These are phyloP conservation scores for Nycticryphes semicollaris DNA, from an alignment of 2,113 vertebrate species.

Conservation along the genomic window DNA sequence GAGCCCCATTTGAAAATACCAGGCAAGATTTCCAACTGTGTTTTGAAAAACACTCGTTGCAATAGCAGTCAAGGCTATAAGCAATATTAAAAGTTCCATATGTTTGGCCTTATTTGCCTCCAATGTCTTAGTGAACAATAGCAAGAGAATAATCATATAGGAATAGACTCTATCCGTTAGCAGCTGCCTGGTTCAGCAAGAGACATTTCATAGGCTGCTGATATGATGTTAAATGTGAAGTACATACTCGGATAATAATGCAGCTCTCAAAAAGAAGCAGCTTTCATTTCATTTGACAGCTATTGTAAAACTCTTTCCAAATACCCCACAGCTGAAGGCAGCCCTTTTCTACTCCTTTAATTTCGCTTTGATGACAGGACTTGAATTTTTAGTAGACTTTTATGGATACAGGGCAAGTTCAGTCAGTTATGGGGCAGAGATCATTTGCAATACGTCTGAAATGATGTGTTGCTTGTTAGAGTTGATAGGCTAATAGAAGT, in stretches of 20 bases:
- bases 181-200: not conserved
- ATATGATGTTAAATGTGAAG: not conserved
- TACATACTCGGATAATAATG: not conserved
- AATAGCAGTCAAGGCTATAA: not conserved
- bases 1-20: not conserved
- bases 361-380: not conserved
- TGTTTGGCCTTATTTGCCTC: not conserved
- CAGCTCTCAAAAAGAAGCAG: not conserved
- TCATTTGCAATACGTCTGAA: not conserved
- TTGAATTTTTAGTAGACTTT: not conserved
- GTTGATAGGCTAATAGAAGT: not conserved
- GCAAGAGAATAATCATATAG: not conserved
- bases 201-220: not conserved
- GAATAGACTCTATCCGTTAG: not conserved
- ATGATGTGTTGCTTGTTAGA: not conserved
- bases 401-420: not conserved
- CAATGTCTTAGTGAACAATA: not conserved
- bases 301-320: not conserved
- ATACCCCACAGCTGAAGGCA: not conserved
- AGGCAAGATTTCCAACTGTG: not conserved
- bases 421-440: not conserved
- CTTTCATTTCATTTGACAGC: not conserved
- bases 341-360: not conserved
- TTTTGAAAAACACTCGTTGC: rapidly evolving
- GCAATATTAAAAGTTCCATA: not conserved